Percentiles rank a stretch among this genome's conserved stretches.
These are phyloP conservation scores for Girardinichthys multiradiatus DNA, from an alignment of 2,113 vertebrate genomes.

Conservation along the genomic window DNA sequence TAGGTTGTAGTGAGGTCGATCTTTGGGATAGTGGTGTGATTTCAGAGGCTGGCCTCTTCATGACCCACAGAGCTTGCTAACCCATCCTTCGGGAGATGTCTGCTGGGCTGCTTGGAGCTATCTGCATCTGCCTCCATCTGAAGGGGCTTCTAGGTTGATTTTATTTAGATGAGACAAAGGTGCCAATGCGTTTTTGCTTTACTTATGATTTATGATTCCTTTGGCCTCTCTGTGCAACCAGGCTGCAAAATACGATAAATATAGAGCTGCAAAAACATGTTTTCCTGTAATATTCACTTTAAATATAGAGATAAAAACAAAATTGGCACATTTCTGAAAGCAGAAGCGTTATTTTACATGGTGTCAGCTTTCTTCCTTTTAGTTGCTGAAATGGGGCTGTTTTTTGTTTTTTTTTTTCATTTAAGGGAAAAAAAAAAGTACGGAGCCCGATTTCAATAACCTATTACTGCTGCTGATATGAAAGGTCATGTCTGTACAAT, in stretches of 20 bases:
- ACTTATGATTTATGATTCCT: background rate
- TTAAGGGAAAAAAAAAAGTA: no score
- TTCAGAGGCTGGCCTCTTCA: slow-evolving; percentile 23
- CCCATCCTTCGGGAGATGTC: slow-evolving; percentile 10
- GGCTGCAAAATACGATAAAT: background rate
- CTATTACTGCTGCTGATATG: no score
- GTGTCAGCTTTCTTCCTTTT: no score
- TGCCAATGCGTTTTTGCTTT: background rate
- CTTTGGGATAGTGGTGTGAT: slow-evolving; percentile 18
- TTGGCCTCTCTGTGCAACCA: background rate
- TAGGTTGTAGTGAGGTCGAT: slow-evolving; percentile 24
- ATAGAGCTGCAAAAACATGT: background rate
- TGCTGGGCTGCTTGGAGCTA: background rate
- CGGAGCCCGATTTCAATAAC: no score
- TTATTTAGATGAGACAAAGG: background rate
- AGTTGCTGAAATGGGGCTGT: no score
- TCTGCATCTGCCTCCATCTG: background rate
- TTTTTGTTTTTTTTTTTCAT: no score
- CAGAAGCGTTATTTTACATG: no score
- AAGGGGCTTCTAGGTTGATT: background rate
- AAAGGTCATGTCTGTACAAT: no score
- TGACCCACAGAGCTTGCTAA: slow-evolving; percentile 20
- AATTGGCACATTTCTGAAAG: no score
- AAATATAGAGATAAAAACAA: background rate
- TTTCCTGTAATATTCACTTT: background rate